These are phyloP conservation scores for Mungos mungo DNA, from an alignment of 2,113 vertebrate species.

Conservation along the genomic window DNA sequence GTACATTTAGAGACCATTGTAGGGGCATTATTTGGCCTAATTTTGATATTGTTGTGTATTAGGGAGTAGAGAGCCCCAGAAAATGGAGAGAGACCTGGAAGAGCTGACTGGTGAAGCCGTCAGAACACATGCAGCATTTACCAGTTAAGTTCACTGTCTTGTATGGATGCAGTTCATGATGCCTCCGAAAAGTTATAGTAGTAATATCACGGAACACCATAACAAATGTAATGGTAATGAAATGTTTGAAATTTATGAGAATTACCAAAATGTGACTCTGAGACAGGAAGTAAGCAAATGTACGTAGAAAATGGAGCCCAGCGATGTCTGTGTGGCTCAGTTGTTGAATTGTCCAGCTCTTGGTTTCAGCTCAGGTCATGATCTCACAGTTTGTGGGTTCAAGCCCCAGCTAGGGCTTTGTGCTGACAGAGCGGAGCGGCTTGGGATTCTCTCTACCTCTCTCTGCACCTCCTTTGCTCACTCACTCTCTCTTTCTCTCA, in stretches of 20 bases:
- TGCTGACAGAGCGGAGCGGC: too few relatives aligned
- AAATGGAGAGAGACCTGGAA: not conserved
- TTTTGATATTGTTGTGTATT: not conserved
- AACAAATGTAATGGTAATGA: not conserved
- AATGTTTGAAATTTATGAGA: not conserved
- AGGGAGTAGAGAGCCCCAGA: not conserved
- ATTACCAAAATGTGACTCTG: not conserved
- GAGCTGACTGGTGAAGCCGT: not conserved
- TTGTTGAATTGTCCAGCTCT: too few relatives aligned
- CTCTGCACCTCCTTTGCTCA: too few relatives aligned
- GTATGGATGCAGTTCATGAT: not conserved
- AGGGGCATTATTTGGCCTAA: not conserved
- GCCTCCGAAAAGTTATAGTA: not conserved
- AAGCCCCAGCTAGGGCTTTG: too few relatives aligned
- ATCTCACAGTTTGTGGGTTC: too few relatives aligned
- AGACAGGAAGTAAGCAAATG: not conserved
- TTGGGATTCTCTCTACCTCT: too few relatives aligned
- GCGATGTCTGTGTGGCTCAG: too few relatives aligned
- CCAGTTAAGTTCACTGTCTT: not conserved
- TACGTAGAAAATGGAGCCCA: not conserved
- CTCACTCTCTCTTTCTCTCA: too few relatives aligned
- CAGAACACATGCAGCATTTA: not conserved
- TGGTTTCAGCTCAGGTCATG: too few relatives aligned
- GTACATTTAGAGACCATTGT: not conserved
- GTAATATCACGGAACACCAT: not conserved